phyloP scores from a whole-genome alignment of 2,888 invertebrate genomes.

The Watsonalla binaria region DNA sequence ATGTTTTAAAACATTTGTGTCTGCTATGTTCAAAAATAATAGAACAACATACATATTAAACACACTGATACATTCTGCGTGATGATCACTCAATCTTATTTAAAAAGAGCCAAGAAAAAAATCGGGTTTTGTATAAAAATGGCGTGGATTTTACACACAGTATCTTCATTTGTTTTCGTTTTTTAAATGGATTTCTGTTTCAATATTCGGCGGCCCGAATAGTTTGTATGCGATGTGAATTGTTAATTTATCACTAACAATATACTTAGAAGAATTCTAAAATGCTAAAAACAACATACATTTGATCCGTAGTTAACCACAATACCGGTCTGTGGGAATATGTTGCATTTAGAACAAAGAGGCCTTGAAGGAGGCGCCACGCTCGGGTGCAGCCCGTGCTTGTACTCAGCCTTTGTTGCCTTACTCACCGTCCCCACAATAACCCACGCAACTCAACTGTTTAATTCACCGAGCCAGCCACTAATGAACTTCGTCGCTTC shows the following conservation, averaged over 20 bases:
- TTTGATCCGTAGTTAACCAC: slow-evolving; percentile 57
- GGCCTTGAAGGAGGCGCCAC: slow-evolving; percentile 57
- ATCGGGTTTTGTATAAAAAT: too few species aligned
- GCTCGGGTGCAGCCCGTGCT: slow-evolving; percentile 39
- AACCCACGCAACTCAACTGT: slow-evolving; percentile 22
- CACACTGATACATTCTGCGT: too few species aligned
- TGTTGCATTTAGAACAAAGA: slow-evolving; percentile 62
- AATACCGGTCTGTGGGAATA: slow-evolving; percentile 65
- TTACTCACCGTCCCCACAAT: slow-evolving; percentile 19
- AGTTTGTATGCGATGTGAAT: slow-evolving; percentile 5
- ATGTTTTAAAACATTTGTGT: too few species aligned
- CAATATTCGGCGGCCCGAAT: too few species aligned
- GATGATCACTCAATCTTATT: too few species aligned
- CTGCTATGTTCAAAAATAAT: too few species aligned
- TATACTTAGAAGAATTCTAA: slow-evolving; percentile 30
- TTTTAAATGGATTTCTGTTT: too few species aligned
- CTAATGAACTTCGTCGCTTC: not conserved
- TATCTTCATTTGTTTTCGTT: too few species aligned
- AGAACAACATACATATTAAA: too few species aligned
- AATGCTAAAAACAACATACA: slow-evolving; percentile 51
- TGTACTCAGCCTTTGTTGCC: slow-evolving; percentile 23
- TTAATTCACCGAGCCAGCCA: slow-evolving; percentile 13
- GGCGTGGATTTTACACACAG: too few species aligned
- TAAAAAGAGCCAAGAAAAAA: too few species aligned
- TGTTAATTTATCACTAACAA: slow-evolving; percentile 9